phyloP scores from a whole-genome alignment of 2,113 vertebrate species.

The Thalassarche chlororhynchos region DNA sequence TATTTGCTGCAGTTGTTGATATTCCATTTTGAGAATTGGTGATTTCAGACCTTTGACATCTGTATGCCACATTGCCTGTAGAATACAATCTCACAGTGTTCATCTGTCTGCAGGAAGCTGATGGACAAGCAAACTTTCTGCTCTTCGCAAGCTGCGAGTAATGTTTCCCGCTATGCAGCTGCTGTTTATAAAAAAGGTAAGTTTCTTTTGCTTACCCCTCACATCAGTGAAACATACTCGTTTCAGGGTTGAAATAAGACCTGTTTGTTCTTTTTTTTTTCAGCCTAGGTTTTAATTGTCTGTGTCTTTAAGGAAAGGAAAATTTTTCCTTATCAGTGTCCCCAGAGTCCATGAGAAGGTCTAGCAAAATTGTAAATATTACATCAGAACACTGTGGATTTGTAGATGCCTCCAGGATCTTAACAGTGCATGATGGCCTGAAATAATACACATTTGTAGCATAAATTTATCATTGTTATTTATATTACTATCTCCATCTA shows the following conservation, averaged over 20 bases:
- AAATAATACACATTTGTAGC: background rate
- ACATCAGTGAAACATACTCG: background rate
- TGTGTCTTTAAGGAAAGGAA: background rate
- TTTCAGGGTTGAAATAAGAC: background rate
- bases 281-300: background rate
- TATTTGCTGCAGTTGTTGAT: background rate
- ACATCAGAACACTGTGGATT: background rate
- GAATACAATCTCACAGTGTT: background rate
- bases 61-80: background rate
- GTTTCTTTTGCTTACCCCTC: background rate
- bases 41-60: background rate
- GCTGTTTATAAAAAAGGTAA: slow-evolving; percentile 95
- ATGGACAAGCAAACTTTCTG: slow-evolving; percentile 97
- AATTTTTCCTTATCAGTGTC: background rate
- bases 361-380: background rate
- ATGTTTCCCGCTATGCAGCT: slow-evolving; percentile 92
- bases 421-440: background rate
- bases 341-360: background rate
- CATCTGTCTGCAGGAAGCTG: slow-evolving; percentile 83
- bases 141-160: slow-evolving; percentile 93
- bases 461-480: background rate
- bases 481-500: background rate
- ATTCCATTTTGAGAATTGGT: background rate
- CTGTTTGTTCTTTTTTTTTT: background rate
- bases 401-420: background rate